Evolutionary conservation across 2,888 invertebrate genomes (phyloP).

Genomic region (Aelia acuminata): DNA sequence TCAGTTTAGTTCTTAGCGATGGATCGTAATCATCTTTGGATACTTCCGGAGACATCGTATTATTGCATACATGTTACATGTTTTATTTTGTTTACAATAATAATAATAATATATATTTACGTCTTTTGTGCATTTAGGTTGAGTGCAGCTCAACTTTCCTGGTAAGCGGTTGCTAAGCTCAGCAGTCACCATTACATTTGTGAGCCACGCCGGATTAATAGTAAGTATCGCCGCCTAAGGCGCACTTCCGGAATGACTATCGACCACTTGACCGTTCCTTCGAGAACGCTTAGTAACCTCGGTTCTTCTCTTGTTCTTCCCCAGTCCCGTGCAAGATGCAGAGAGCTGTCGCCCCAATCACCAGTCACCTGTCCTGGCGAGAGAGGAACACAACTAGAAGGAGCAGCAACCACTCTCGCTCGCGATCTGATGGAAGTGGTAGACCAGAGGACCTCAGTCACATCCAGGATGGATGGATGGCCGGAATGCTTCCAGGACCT

Average conservation of each 20-base stretch:
- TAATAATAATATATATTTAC: not conserved
- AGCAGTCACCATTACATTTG: slow-evolving; percentile 71
- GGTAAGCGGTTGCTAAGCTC: slow-evolving; percentile 70
- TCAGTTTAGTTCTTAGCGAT: too few relatives aligned
- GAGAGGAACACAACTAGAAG: slow-evolving; percentile 68
- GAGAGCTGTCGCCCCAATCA: slow-evolving; percentile 68
- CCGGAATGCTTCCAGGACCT: slow-evolving; percentile 82
- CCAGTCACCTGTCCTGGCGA: slow-evolving; percentile 71
- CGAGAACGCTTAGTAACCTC: slow-evolving; percentile 61
- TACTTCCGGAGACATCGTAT: too few relatives aligned
- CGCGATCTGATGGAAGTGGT: slow-evolving; percentile 30
- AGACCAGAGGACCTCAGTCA: slow-evolving; percentile 33
- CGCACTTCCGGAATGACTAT: slow-evolving; percentile 7
- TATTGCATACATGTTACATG: too few relatives aligned
- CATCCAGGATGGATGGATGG: slow-evolving; percentile 66
- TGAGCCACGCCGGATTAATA: slow-evolving; percentile 68
- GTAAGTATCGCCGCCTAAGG: slow-evolving; percentile 64
- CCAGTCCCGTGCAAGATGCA: slow-evolving; percentile 69
- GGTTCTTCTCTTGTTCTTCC: slow-evolving; percentile 57
- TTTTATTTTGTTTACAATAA: too few relatives aligned
- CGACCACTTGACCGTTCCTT: not conserved
- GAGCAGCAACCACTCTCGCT: not conserved
- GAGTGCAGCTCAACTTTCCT: slow-evolving; percentile 71
- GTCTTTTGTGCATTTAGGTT: slow-evolving; percentile 69
- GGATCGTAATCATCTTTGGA: too few relatives aligned